Evolutionary conservation across 2,113 vertebrate species (phyloP).

Genomic region (Indicator indicator): DNA sequence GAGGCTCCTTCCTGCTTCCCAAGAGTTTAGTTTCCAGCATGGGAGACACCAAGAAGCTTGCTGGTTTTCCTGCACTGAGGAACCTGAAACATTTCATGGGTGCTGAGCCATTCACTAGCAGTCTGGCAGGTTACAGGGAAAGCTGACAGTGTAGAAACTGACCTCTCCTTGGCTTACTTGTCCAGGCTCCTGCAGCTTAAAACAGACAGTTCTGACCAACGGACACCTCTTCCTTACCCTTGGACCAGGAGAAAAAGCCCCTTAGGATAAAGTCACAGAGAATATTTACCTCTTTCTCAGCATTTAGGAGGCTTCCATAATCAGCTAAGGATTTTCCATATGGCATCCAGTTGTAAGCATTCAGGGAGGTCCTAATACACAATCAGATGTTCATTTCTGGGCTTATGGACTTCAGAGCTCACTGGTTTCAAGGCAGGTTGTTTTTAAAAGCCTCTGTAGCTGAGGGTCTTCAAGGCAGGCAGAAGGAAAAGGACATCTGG

Average conservation of each 20-base stretch:
- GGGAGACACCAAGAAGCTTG: background rate
- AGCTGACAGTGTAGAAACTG: background rate
- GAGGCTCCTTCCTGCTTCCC: background rate
- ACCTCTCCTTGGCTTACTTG: background rate
- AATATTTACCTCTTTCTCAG: conserved; percentile 1
- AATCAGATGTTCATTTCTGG: background rate
- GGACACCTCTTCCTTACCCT: no score
- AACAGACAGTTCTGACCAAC: background rate
- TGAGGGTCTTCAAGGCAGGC: background rate
- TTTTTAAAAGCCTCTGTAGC: background rate
- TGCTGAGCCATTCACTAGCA: background rate
- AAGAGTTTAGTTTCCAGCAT: background rate
- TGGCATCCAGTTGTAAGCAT: background rate
- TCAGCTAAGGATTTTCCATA: background rate
- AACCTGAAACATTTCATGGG: background rate
- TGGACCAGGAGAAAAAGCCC: background rate
- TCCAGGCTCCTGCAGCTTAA: background rate
- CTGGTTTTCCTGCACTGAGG: background rate
- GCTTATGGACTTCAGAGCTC: background rate
- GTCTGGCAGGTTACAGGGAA: background rate
- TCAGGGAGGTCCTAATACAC: background rate
- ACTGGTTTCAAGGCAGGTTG: background rate
- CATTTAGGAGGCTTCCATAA: background rate
- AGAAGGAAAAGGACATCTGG: background rate
- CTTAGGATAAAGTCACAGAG: background rate